Base-by-base conservation (phyloP, 2,113 vertebrate genomes). In the Melanocharis versteri region DNA sequence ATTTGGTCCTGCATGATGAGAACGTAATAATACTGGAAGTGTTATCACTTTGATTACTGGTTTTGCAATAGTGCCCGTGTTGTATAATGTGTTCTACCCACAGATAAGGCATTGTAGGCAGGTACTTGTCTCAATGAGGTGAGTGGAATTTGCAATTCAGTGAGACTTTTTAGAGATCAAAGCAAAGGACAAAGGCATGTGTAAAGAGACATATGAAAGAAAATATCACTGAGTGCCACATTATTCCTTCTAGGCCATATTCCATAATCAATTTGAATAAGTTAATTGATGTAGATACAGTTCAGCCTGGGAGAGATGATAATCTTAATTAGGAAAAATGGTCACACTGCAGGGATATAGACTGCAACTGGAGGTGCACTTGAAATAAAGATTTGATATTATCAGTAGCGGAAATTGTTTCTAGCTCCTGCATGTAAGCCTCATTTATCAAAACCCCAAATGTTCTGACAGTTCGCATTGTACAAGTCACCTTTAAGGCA, bases 221-320 rank as follows among this genome's bases (percentile, higher is more conserved):
- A 90, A 79, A 45, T 89, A 65, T 33, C 27, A 73, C 23, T 61
- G 28, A 91, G 28, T 70, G 30, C 26, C 56, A 65, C 30, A 33
- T 53, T 93, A 44, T 70, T 84, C 69, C 54, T 93, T 71, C 82
- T 87, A 69, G 58, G 56, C 47, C 60, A 31, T 78, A 92, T 64
- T 95, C 71, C 51, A 40, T 92, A 73, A 83, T 78, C 86, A 96
- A 73, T 92, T 89, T 90, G 54, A 94, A 48, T 88, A 92, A 81
- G 53, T 93, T 93, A 94, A 90, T 91, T 96, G 69, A 87, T 64
- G 35, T 78, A 87, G 84, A 78, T 94, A 89, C 47, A 72, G 73
- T 90, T 90, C 89, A 92, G 35, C 64, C 76, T 77, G 39, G 28
- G 30, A 92, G 62, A 95, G 60, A 87, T 94, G 3, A 77, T 76